Evolutionary conservation across 2,797 vertebrate species (phyloP).

Genomic region (Sciurus carolinensis): DNA sequence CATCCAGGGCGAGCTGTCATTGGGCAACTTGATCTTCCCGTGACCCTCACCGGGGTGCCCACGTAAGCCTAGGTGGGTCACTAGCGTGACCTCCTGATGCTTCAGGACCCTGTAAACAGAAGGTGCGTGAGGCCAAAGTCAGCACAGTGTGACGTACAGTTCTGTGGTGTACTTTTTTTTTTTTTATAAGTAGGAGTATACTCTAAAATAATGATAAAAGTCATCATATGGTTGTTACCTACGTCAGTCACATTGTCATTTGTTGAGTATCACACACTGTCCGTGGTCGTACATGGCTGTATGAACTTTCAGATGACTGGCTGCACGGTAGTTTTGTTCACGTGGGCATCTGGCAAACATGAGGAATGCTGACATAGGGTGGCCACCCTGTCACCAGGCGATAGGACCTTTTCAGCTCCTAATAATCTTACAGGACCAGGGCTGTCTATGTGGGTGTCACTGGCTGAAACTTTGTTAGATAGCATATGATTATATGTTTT

Average conservation of each 20-base stretch:
- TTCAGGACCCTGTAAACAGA: too few relatives aligned
- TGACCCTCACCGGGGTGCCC: too few relatives aligned
- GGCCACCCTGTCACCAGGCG: neutral
- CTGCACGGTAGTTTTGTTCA: neutral
- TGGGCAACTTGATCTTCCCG: neutral
- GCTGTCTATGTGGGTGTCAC: neutral
- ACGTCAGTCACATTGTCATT: too few relatives aligned
- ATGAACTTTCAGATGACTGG: neutral
- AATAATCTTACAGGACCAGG: neutral
- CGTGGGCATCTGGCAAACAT: neutral
- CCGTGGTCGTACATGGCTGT: neutral
- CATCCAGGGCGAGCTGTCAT: neutral
- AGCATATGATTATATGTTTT: neutral
- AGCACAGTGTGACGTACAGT: neutral
- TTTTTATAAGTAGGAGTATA: neutral
- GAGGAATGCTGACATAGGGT: neutral
- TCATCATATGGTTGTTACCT: too few relatives aligned
- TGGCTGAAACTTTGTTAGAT: neutral
- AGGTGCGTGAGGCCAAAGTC: neutral
- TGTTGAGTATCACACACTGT: neutral
- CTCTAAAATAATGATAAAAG: neutral
- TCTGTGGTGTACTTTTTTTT: neutral
- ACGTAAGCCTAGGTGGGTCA: neutral
- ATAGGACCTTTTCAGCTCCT: neutral
- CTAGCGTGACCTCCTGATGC: neutral